These are phyloP conservation scores for Xenopus borealis DNA, from an alignment of 2,113 vertebrate genomes.

Conservation along the genomic window DNA sequence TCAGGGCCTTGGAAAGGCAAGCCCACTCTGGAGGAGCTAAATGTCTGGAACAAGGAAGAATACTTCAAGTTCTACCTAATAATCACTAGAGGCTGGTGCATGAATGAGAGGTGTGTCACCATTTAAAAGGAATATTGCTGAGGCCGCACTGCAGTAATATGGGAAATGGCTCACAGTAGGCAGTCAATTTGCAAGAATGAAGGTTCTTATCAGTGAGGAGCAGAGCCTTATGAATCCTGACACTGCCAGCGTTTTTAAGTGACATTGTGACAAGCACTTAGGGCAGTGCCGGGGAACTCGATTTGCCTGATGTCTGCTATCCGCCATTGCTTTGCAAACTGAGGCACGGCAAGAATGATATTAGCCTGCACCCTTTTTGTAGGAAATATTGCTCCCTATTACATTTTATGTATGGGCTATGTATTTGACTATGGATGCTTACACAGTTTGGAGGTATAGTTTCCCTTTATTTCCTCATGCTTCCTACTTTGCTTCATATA, in stretches of 20 bases:
- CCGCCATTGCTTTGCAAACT: too few relatives aligned
- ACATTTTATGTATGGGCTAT: too few relatives aligned
- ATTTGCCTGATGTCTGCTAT: background rate
- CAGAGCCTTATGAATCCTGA: conserved; percentile 38
- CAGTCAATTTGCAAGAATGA: conserved; percentile 31
- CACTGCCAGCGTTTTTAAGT: conserved; percentile 21
- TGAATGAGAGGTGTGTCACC: background rate
- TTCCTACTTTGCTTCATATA: too few relatives aligned
- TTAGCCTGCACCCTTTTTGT: too few relatives aligned
- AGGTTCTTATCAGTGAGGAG: conserved; percentile 32
- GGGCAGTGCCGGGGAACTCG: background rate
- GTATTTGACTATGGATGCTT: too few relatives aligned
- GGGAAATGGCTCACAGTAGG: conserved; percentile 19
- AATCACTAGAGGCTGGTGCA: conserved; percentile 1
- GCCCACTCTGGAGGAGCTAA: background rate
- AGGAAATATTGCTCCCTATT: too few relatives aligned
- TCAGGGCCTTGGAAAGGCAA: background rate
- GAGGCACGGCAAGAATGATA: too few relatives aligned
- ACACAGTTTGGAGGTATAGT: too few relatives aligned
- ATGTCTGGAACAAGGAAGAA: background rate
- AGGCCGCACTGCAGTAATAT: conserved; percentile 16
- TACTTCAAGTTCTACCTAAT: background rate
- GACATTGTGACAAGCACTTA: conserved; percentile 30
- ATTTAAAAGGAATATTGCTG: conserved; percentile 24
- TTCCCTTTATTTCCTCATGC: too few relatives aligned